Base-by-base conservation (phyloP, 2,797 vertebrate species). In the Danio albolineatus region DNA sequence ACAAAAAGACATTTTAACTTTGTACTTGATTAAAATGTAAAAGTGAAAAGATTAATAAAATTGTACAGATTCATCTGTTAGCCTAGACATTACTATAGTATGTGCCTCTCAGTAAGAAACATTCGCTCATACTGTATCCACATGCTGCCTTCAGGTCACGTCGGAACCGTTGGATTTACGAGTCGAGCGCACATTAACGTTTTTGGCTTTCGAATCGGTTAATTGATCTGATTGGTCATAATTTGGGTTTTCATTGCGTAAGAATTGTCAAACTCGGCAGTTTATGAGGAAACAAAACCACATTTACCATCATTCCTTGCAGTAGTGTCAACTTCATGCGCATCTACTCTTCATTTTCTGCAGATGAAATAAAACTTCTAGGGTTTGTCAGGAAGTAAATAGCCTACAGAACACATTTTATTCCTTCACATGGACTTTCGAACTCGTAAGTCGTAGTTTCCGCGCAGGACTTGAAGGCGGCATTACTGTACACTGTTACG, bases 1-100 rank as follows among this genome's bases (percentile, higher is more conserved):
- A 95, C 93, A 61, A 91, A 28, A 97, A 96, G 94, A 94, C 96
- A 97, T 98, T 98, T 97, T 98, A 97, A 97, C 96, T 98, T 98
- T 98, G 96, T 98, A 98, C 96, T 98, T 98, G 96, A 98, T 84
- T 92, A 84, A 90, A 88, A 92, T 94, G 91, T 93, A 93, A 92
- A 79, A 59, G 86, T 82, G 93, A 85, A 85, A 96, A 91, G 91
- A 90, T 87, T 91, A 90, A 79, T 87, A 91, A 92, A 92, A 94
- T 91, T 90, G 83, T 86, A 93, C 92, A 94, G 95, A 95, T 97
- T 97, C 95, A 95, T 95, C 96, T 98, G 96, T 93, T 95, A 95
- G 95, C 92, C 91, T 94, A 95, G 94, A 87, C 93, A 91, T 95
- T 92, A 92, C 94, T 94, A 92, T 95, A 95, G 93, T 93, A 92